Percentiles rank a stretch among this genome's conserved stretches.
Conservation (phyloP, 37 sponge, comb jelly and placozoan genomes). For the Chondrilla cf. caribensis region DNA sequence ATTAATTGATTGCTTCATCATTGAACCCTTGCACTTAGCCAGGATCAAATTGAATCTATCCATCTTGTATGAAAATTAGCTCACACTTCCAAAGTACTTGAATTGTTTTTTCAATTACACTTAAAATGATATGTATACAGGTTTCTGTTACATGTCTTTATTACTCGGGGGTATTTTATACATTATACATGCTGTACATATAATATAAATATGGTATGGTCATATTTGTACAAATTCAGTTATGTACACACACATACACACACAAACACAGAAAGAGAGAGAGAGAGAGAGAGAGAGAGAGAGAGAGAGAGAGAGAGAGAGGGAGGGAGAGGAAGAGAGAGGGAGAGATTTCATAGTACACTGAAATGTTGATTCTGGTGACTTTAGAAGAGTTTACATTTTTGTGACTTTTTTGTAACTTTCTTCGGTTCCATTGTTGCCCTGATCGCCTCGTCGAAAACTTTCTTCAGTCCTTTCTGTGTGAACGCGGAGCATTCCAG, state of each 20-base stretch:
- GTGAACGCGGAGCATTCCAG: constrained; percentile 87
- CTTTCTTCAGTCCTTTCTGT: constrained; percentile 76
- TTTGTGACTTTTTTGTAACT: constrained; percentile 13
- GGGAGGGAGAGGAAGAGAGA: constrained; percentile 10
- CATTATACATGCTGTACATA: neutral
- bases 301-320: constrained; percentile 7
- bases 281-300: neutral
- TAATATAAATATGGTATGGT: no score
- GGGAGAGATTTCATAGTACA: neutral
- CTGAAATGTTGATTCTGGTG: neutral
- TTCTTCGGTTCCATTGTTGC: constrained; percentile 34
- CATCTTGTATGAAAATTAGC: no score
- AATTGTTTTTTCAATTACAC: no score
- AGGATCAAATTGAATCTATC: no score
- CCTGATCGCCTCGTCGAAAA: constrained; percentile 75
- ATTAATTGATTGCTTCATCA: no score
- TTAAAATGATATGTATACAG: no score
- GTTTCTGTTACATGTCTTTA: no score
- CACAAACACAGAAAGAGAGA: neutral
- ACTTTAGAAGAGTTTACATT: constrained; percentile 4
- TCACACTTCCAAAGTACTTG: no score
- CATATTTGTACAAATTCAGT: neutral
- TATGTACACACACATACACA: neutral
- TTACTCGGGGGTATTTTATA: no score
- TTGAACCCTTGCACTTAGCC: no score